Base-by-base conservation (phyloP, 1,140 invertebrate genomes). In the Nylanderia fulva region DNA sequence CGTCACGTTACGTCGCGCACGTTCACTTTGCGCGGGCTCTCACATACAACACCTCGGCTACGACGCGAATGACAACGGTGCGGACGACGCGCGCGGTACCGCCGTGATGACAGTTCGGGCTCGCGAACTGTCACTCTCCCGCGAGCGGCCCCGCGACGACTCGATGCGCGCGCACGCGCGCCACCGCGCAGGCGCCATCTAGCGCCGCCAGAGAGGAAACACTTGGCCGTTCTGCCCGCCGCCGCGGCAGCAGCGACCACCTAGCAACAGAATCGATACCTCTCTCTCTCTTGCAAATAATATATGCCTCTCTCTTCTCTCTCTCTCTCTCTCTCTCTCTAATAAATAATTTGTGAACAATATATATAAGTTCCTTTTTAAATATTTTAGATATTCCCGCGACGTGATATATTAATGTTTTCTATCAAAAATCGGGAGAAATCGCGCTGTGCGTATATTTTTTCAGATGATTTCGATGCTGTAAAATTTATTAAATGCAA, bases 201-300 rank as follows among this genome's bases (percentile, higher is more conserved):
- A 64, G 7, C 39, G 71, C 5, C 56, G 42, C 8, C 6, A 15
- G n/a, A 18, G 66, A 36, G 11, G 36, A 74, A 66, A 13, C 63
- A 3, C 2, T 48, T 48, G 13, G 29, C n/a, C n/a, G 33, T n/a
- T n/a, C n/a, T n/a, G n/a, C 71, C 56, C 68, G 60, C 74, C 87
- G 83, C 33, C 75, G 29, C 52, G 29, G 21, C 33, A 29, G 27
- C 18, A 33, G 48, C 29, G 24, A 87, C 84, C 87, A 85, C 91
- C 85, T 92, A 91, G 90, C 90, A 91, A 92, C 91, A 91, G 85
- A 88, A 90, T 92, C 91, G 82, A 92, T 92, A 88, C n/a, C n/a
- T n/a, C n/a, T n/a, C n/a, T n/a, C n/a, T n/a, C n/a, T n/a, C n/a
- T n/a, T n/a, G n/a, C n/a, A n/a, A n/a, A n/a, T n/a, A n/a, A n/a